Evolutionary conservation across 2,113 vertebrate genomes (phyloP).

Genomic region (Semicossyphus pulcher): DNA sequence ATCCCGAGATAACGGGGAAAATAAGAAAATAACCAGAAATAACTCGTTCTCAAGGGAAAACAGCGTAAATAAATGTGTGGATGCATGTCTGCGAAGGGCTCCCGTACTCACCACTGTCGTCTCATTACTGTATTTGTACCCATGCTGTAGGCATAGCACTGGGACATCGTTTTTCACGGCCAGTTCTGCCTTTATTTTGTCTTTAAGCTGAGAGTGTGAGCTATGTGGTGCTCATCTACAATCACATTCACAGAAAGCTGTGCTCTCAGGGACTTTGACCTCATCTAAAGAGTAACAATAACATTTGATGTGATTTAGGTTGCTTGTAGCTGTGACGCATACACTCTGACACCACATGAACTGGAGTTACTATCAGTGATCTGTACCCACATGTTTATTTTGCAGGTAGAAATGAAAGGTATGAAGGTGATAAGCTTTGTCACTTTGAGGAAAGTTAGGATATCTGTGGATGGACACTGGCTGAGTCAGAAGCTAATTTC

Average conservation of each 20-base stretch:
- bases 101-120: constrained; percentile 56
- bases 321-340: constrained; percentile 63
- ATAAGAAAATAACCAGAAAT: too few species aligned
- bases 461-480: constrained; percentile 68
- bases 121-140: constrained; percentile 66
- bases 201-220: constrained; percentile 67
- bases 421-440: constrained; percentile 44
- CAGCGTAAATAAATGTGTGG: too few species aligned
- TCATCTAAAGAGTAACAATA: constrained; percentile 58
- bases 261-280: constrained; percentile 80
- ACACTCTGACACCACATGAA: constrained; percentile 39
- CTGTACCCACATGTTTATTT: constrained; percentile 50
- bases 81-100: too few species aligned
- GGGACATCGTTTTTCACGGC: constrained; percentile 57
- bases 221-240: constrained; percentile 62
- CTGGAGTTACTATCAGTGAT: constrained; percentile 13
- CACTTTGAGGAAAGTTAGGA: constrained; percentile 38
- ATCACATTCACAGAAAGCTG: constrained; percentile 58
- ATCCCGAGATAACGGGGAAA: too few species aligned
- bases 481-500: constrained; percentile 53
- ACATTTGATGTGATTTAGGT: constrained; percentile 62
- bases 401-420: constrained; percentile 38
- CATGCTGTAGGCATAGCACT: constrained; percentile 45
- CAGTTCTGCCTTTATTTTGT: constrained; percentile 65
- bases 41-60: too few species aligned